phyloP scores from a whole-genome alignment of 2,888 invertebrate genomes.

The Mongoloraphidia duomilia region DNA sequence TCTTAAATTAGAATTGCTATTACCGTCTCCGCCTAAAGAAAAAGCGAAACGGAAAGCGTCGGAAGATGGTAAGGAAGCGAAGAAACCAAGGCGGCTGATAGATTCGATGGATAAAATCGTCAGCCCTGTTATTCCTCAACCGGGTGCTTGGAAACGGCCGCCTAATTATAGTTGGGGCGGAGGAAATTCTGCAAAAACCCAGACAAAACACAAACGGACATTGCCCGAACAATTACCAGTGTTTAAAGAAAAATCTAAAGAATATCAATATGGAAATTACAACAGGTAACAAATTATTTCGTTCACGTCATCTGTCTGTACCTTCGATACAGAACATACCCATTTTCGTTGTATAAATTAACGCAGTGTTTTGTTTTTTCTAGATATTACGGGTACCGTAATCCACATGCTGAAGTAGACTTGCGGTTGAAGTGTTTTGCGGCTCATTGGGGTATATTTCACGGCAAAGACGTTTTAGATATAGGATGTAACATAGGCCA shows the following conservation, averaged over 20 bases:
- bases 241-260: slow-evolving; percentile 61
- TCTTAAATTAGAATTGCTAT: slow-evolving; percentile 20
- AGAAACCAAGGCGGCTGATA: slow-evolving; percentile 46
- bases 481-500: slow-evolving; percentile 97
- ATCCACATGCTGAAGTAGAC: slow-evolving; percentile 68
- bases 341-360: slow-evolving; percentile 3
- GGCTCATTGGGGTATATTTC: slow-evolving; percentile 67
- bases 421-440: slow-evolving; percentile 69
- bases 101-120: slow-evolving; percentile 79
- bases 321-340: slow-evolving; percentile 1
- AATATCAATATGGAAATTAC: slow-evolving; percentile 92
- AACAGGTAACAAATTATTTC: slow-evolving; percentile 43
- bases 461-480: slow-evolving; percentile 83
- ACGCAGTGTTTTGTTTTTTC: slow-evolving; percentile 18
- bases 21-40: slow-evolving; percentile 28
- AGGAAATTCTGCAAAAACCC: slow-evolving; percentile 18
- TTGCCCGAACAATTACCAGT: slow-evolving; percentile 37
- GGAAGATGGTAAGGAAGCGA: slow-evolving; percentile 37
- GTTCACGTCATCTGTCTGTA: neutral
- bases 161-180: slow-evolving; percentile 17
- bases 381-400: slow-evolving; percentile 89
- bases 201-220: slow-evolving; percentile 26
- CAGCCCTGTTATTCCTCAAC: slow-evolving; percentile 82
- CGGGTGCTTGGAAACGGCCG: slow-evolving; percentile 65
- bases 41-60: slow-evolving; percentile 41